These are phyloP conservation scores for Malthinus seriepunctatus DNA, from an alignment of 2,888 invertebrate genomes.

Conservation along the genomic window DNA sequence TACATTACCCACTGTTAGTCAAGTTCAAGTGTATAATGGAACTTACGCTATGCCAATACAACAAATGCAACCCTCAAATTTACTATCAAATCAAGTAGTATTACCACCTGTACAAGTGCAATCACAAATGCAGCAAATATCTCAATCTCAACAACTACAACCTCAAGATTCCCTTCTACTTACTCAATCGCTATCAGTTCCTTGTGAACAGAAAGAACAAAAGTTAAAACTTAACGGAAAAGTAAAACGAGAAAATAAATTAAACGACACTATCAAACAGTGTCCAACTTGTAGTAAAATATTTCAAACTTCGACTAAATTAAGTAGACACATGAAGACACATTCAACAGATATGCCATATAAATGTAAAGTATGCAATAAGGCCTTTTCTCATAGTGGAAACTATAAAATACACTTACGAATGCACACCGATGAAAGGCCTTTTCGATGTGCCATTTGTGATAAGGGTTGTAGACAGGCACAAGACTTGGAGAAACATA, in stretches of 20 bases:
- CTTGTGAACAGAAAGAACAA: conserved; percentile 29
- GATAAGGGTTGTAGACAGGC: conserved; percentile 54
- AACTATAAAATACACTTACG: conserved; percentile 54
- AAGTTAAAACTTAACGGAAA: conserved; percentile 24
- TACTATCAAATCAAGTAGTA: conserved; percentile 41
- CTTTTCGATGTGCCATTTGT: conserved; percentile 54
- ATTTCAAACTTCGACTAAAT: conserved; percentile 50
- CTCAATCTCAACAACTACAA: conserved; percentile 23
- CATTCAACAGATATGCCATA: conserved; percentile 53
- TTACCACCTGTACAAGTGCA: conserved; percentile 20
- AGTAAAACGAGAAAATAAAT: conserved; percentile 33
- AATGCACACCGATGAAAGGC: conserved; percentile 54
- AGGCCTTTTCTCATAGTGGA: conserved; percentile 54
- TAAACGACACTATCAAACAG: conserved; percentile 43
- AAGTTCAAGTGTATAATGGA: conserved; percentile 46
- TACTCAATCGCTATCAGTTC: conserved; percentile 12
- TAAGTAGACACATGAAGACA: conserved; percentile 54
- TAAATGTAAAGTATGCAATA: conserved; percentile 53
- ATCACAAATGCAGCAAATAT: conserved; percentile 26
- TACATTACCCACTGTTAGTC: conserved; percentile 44
- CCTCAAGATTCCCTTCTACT: conserved; percentile 33
- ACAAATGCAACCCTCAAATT: conserved; percentile 42
- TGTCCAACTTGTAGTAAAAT: conserved; percentile 51
- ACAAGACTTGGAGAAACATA: conserved; percentile 56
- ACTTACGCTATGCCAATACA: conserved; percentile 47